Base-by-base conservation (phyloP, 2,113 vertebrate species). In the Natator depressus region DNA sequence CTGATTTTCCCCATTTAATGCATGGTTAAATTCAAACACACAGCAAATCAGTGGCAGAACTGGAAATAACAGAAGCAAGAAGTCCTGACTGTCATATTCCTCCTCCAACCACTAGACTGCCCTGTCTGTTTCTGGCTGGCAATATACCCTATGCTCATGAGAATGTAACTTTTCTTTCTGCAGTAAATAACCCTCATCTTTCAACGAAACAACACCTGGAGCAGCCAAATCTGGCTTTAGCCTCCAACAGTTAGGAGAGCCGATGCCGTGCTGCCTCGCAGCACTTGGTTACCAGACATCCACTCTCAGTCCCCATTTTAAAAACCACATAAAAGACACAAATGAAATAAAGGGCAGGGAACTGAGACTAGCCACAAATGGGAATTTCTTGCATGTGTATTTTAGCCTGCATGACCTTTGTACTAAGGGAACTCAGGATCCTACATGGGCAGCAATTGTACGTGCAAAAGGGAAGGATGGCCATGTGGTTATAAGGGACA, bases 181-280 rank as follows among this genome's bases (percentile, higher is more conserved):
- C 81, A 90, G 89, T 85, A 87, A 95, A 96, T 96, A 86, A 91
- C 80, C 95, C 72, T 96, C 95, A 96, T 96, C 96, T 97, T 31
- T 93, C 93, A 90, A 90, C 35, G 76, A 94, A 94, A 89, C 84
- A 93, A 76, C 89, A 91, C 84, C 89, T 89, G 50, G 0, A 90
- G 94, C 55, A 96, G 95, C 94, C 87, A 96, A 96, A 89, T 55
- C 76, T 2, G 89, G 83, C 82, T 0, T 0, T 82, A 82, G 72
- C 82, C 82, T 38, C 89, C 83, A 94, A 81, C 90, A 89, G 80
- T 89, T 94, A 82, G 91, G 83, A 96, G 80, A 95, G 83, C 87
- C 95, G 95, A 94, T 94, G 93, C 54, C 93, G 54, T 53, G 85
- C 82, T 90, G 78, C 69, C 89, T 94, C 89, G 72, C 80, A 94